Evolutionary conservation across 2,113 vertebrate species (phyloP).

Genomic region (Trachemys scripta): DNA sequence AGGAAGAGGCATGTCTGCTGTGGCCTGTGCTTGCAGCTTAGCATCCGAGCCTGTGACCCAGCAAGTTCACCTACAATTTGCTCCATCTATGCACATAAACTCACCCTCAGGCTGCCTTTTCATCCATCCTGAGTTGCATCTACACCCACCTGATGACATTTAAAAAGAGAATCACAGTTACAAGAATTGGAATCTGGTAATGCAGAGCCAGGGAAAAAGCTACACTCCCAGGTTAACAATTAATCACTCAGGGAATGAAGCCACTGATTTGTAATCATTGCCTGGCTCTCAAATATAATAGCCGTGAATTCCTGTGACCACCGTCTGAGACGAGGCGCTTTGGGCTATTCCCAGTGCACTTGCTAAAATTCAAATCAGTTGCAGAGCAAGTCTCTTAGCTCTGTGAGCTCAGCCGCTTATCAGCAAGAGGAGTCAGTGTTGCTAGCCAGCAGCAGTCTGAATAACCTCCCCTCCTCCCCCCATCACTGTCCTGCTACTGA

Average conservation of each 20-base stretch:
- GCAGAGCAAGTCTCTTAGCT: neutral
- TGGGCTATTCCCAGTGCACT: constrained; percentile 34
- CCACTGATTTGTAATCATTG: constrained; percentile 49
- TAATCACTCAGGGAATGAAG: neutral
- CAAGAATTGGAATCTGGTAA: neutral
- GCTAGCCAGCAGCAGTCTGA: neutral
- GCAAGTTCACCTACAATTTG: neutral
- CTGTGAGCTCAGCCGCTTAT: neutral
- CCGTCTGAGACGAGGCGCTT: neutral
- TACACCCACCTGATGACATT: neutral
- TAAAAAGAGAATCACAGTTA: neutral
- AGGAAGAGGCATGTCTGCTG: fast-evolving
- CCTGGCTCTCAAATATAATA: constrained; percentile 33
- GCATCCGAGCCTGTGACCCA: neutral
- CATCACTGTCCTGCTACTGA: neutral
- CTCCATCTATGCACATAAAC: neutral
- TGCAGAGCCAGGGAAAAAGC: neutral
- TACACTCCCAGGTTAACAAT: constrained; percentile 8
- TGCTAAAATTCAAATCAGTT: neutral
- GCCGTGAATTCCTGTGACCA: constrained; percentile 36
- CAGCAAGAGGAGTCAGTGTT: fast-evolving
- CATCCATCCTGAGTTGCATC: neutral
- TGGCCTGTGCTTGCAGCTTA: neutral
- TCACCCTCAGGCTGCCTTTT: neutral
- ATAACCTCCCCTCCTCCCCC: fast-evolving